Evolutionary conservation across 1,140 invertebrate species (phyloP).

Genomic region (Bombus polaris): DNA sequence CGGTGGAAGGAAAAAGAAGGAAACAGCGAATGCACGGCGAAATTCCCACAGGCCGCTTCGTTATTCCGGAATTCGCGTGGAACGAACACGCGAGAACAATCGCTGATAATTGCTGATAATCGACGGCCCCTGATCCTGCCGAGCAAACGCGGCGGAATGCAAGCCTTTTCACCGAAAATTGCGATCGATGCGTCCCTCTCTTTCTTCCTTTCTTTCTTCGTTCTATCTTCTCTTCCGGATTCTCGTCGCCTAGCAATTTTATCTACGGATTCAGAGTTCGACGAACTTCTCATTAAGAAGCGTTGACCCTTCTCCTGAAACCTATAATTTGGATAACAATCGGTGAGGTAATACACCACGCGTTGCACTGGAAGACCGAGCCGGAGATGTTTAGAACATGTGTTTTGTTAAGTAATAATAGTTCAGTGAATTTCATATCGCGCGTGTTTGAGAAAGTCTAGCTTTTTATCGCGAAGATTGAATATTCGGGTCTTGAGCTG

Average conservation of each 20-base stretch:
- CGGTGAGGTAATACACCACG: background rate
- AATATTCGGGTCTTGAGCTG: background rate
- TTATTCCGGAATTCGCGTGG: constrained; percentile 39
- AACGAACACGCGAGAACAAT: constrained; percentile 45
- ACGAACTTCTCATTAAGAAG: constrained; percentile 44
- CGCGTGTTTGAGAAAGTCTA: background rate
- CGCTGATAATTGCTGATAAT: constrained; percentile 29
- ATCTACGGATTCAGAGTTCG: constrained; percentile 33
- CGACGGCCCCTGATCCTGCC: background rate
- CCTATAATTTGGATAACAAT: constrained; percentile 48
- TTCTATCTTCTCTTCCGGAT: background rate
- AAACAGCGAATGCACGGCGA: background rate
- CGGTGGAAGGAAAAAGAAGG: constrained; percentile 6
- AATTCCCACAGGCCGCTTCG: constrained; percentile 38
- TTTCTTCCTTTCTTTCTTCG: background rate
- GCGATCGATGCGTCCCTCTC: background rate
- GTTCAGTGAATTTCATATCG: background rate
- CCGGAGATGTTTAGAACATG: background rate
- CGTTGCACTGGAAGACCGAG: background rate
- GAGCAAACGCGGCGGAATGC: background rate
- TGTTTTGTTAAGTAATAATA: background rate
- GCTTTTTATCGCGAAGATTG: background rate
- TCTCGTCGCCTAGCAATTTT: constrained; percentile 1
- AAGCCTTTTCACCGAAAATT: constrained; percentile 26
- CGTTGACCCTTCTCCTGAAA: constrained; percentile 36